phyloP scores from a whole-genome alignment of 92 coral and sea anemone genomes.

The Siderastrea radians region DNA sequence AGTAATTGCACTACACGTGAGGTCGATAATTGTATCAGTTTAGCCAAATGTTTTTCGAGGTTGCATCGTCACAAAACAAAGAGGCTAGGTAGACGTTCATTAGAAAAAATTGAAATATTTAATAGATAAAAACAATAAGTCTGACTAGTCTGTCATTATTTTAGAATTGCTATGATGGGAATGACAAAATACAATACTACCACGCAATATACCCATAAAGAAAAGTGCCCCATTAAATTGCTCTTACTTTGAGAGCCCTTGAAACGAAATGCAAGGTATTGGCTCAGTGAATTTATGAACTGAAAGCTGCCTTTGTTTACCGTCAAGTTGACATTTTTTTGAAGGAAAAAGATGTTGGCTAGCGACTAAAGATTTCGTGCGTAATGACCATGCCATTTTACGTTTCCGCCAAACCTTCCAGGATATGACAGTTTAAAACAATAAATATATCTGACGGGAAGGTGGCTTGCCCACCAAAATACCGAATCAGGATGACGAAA shows the following conservation, averaged over 20 bases:
- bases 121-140: not conserved
- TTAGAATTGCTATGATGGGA: not conserved
- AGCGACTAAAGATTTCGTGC: conserved; percentile 17
- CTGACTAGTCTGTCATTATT: conserved; percentile 3
- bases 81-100: not conserved
- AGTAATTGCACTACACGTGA: too few species aligned
- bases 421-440: not conserved
- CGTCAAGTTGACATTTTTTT: not conserved
- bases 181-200: not conserved
- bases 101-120: too few species aligned
- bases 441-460: not conserved
- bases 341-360: not conserved
- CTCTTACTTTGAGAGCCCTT: not conserved
- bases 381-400: not conserved
- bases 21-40: too few species aligned
- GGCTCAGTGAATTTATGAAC: not conserved
- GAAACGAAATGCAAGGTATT: not conserved
- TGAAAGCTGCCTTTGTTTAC: not conserved
- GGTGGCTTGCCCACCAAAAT: not conserved
- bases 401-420: not conserved
- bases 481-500: not conserved
- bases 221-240: not conserved
- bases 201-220: not conserved
- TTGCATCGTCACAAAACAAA: not conserved
- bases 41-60: not conserved